Evolutionary conservation across 2,113 vertebrate species (phyloP).

Genomic region (Collichthys lucidus): DNA sequence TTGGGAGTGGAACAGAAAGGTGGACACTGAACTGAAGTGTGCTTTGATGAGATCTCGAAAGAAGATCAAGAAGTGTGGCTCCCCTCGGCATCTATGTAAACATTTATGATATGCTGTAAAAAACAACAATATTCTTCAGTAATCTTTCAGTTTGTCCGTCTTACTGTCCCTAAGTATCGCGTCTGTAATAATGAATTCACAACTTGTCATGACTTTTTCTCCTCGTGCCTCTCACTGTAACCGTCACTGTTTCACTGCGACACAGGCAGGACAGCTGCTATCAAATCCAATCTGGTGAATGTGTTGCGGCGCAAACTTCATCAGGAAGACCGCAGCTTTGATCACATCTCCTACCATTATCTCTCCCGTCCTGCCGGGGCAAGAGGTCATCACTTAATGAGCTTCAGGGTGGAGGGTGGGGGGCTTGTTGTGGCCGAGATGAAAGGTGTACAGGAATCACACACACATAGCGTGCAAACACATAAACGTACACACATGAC

Average conservation of each 20-base stretch:
- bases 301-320: conserved; percentile 50
- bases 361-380: conserved; percentile 66
- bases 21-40: not conserved
- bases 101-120: not conserved
- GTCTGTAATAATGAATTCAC: not conserved
- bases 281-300: conserved; percentile 60
- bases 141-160: not conserved
- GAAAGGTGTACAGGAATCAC: conserved; percentile 64
- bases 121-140: too few species aligned
- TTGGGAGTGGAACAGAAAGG: conserved; percentile 7
- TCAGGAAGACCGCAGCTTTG: conserved; percentile 71
- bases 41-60: not conserved
- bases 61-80: not conserved
- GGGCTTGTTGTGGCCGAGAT: conserved; percentile 53
- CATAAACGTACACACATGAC: conserved; percentile 40
- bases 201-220: not conserved
- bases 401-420: conserved; percentile 49
- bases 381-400: conserved; percentile 78
- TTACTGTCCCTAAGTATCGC: not conserved
- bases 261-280: conserved; percentile 30
- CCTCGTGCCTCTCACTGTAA: conserved; percentile 8
- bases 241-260: conserved; percentile 12
- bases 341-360: conserved; percentile 72
- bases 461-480: conserved; percentile 42
- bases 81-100: too few species aligned